Evolutionary conservation across 2,888 invertebrate genomes (phyloP).

Genomic region (Clepsis dumicolana): DNA sequence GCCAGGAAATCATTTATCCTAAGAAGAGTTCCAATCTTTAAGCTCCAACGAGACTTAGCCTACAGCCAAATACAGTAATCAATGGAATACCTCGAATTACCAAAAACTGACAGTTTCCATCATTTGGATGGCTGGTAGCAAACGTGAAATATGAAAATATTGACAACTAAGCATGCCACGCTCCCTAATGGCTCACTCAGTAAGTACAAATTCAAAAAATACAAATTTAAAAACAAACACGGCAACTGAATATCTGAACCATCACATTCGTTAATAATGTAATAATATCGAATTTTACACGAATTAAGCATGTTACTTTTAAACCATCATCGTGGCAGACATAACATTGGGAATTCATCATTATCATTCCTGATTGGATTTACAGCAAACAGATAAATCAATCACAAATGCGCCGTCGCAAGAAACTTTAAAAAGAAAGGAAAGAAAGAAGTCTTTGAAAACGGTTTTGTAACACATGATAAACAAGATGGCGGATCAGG

Average conservation of each 20-base stretch:
- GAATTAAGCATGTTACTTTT: not conserved
- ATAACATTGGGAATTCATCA: not conserved
- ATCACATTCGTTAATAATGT: not conserved
- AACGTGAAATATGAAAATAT: too few species aligned
- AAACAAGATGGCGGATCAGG: constrained; percentile 31
- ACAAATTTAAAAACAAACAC: not conserved
- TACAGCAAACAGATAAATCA: too few species aligned
- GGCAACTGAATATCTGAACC: not conserved
- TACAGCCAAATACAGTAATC: not conserved
- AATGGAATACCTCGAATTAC: not conserved
- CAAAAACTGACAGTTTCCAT: not conserved
- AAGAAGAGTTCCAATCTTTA: not conserved
- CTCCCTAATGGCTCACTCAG: not conserved
- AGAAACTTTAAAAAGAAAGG: too few species aligned
- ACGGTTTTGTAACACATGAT: too few species aligned
- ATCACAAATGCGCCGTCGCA: too few species aligned
- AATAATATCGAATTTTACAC: not conserved
- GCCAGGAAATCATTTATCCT: not conserved
- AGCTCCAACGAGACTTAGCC: not conserved
- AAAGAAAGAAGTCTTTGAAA: too few species aligned
- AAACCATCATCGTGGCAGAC: not conserved
- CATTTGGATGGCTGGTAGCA: not conserved
- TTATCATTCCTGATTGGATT: too few species aligned
- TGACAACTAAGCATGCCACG: not conserved
- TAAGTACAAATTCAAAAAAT: not conserved